phyloP scores from a whole-genome alignment of 2,797 vertebrate genomes.

The Vireo griseus region DNA sequence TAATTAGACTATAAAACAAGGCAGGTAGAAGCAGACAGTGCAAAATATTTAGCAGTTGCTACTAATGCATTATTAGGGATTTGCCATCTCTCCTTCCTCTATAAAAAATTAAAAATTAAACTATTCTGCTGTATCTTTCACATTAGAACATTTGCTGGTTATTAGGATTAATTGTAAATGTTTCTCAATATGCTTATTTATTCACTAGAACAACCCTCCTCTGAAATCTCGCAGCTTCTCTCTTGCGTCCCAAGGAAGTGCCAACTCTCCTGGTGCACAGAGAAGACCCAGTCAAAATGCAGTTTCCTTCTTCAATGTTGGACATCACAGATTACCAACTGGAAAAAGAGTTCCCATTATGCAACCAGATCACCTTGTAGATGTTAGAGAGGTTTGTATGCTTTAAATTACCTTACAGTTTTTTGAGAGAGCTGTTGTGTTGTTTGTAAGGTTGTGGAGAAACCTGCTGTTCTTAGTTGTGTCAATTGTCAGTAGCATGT shows the following conservation, averaged over 20 bases:
- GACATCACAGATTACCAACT: constrained; percentile 85
- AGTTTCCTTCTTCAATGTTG: constrained; percentile 81
- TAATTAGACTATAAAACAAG: background rate
- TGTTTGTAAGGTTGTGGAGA: background rate
- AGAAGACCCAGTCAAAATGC: constrained; percentile 90
- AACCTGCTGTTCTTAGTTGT: background rate
- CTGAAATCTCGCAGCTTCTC: constrained; percentile 95
- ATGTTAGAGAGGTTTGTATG: constrained; percentile 90
- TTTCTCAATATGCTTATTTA: constrained; percentile 64
- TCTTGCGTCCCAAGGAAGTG: constrained; percentile 90
- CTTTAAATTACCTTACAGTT: background rate
- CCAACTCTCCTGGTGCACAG: constrained; percentile 87
- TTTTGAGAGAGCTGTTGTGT: background rate
- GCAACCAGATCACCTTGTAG: constrained; percentile 91
- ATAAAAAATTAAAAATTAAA: background rate
- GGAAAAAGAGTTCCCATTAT: constrained; percentile 82
- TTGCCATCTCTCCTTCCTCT: background rate
- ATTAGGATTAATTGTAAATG: constrained; percentile 21
- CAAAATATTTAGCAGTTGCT: background rate
- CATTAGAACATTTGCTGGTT: background rate
- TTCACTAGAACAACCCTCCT: constrained; percentile 90
- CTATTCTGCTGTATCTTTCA: background rate
- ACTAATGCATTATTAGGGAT: background rate
- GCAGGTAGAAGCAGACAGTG: background rate
- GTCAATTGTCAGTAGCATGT: background rate